Evolutionary conservation across 2,113 vertebrate species (phyloP).

Genomic region (Corynorhinus townsendii): DNA sequence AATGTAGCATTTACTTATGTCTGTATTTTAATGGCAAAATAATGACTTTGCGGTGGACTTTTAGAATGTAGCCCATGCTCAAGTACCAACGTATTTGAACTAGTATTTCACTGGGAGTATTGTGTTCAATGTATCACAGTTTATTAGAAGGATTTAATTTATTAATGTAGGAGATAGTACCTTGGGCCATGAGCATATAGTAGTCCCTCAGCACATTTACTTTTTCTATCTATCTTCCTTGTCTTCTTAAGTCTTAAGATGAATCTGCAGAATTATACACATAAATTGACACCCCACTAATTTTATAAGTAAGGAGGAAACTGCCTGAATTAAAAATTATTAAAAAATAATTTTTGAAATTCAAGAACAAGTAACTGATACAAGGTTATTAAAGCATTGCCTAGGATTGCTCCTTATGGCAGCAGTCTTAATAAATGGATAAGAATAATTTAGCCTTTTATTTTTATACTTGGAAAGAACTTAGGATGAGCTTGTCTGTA

Average conservation of each 20-base stretch:
- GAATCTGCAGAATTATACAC: neutral
- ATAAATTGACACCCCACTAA: neutral
- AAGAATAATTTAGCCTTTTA: constrained; percentile 57
- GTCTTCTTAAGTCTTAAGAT: neutral
- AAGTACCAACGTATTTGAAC: neutral
- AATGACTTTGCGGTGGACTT: neutral
- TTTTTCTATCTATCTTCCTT: neutral
- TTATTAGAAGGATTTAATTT: neutral
- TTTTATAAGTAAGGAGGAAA: neutral
- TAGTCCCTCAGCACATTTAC: neutral
- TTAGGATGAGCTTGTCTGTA: constrained; percentile 34
- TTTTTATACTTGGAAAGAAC: constrained; percentile 7
- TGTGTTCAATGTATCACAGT: neutral
- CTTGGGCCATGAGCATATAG: neutral
- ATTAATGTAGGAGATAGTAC: neutral
- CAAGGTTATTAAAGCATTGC: constrained; percentile 41
- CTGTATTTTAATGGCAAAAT: neutral
- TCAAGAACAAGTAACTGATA: constrained; percentile 25
- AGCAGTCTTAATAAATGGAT: constrained; percentile 44
- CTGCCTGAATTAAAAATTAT: constrained; percentile 14
- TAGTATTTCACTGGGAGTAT: neutral
- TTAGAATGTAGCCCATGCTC: neutral
- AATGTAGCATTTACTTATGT: neutral
- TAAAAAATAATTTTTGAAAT: constrained; percentile 27
- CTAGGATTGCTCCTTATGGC: constrained; percentile 33